phyloP scores from a whole-genome alignment of 2,797 vertebrate species.

The Darevskia nairensis region DNA sequence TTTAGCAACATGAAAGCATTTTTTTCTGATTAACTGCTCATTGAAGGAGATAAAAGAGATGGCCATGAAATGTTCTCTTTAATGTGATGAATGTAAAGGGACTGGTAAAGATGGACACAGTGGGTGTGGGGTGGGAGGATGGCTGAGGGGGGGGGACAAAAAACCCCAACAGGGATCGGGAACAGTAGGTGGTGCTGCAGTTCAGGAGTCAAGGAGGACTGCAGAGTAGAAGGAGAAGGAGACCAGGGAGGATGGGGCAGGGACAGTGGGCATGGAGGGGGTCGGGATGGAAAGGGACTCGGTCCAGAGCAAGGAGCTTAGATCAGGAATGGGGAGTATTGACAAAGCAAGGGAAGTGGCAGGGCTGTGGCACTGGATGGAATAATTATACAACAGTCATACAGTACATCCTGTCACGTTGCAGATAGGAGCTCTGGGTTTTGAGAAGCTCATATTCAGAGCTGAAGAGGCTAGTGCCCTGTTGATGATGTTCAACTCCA shows the following conservation, averaged over 20 bases:
- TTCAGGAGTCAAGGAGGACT: neutral
- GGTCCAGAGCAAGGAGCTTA: neutral
- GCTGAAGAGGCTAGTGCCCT: neutral
- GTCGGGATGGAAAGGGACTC: too few relatives aligned
- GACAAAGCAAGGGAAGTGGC: neutral
- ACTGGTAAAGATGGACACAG: constrained; percentile 60
- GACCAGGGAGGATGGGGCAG: neutral
- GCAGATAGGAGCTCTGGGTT: constrained; percentile 9
- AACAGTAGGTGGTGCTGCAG: constrained; percentile 42
- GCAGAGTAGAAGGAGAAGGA: neutral
- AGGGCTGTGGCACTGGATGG: neutral
- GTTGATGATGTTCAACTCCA: too few relatives aligned
- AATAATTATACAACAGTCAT: neutral
- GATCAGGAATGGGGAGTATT: neutral
- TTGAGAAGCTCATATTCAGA: constrained; percentile 45
- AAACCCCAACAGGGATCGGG: neutral
- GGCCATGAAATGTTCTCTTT: constrained; percentile 76
- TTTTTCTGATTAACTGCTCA: constrained; percentile 77
- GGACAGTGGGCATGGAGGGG: neutral
- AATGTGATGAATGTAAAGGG: constrained; percentile 77
- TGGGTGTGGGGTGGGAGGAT: constrained; percentile 35
- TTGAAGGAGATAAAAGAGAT: constrained; percentile 79
- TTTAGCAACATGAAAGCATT: constrained; percentile 80
- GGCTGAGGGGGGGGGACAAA: constrained; percentile 1
- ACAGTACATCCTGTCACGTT: too few relatives aligned